These are phyloP conservation scores for Himantopus leucocephalus DNA, from an alignment of 2,113 vertebrate genomes.

Conservation along the genomic window DNA sequence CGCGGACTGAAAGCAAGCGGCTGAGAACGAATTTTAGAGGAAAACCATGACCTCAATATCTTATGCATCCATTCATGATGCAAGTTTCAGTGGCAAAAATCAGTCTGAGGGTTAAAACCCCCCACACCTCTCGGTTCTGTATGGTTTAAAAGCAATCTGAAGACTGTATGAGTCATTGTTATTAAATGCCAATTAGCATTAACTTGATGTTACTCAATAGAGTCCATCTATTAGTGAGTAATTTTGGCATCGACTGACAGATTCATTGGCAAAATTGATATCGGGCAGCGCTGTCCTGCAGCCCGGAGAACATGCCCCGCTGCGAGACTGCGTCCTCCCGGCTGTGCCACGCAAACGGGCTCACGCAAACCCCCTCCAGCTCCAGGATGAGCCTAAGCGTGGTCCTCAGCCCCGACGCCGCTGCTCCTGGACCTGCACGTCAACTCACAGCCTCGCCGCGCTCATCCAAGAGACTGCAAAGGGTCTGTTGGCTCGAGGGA, in stretches of 20 bases:
- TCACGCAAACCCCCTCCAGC: not conserved
- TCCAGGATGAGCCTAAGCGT: not conserved
- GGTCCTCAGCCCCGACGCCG: not conserved
- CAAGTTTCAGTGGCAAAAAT: conserved; percentile 13
- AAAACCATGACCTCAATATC: not conserved
- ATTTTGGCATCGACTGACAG: not conserved
- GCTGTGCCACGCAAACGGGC: rapidly evolving
- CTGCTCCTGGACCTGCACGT: not conserved
- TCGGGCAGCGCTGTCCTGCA: not conserved
- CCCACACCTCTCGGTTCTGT: not conserved
- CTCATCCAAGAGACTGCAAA: not conserved
- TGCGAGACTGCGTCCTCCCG: not conserved
- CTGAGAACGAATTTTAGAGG: not conserved
- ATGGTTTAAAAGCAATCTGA: not conserved
- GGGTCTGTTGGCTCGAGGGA: not conserved
- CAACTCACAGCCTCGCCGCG: rapidly evolving
- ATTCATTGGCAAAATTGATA: not conserved
- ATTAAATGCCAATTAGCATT: not conserved
- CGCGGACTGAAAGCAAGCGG: not conserved
- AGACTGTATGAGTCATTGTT: not conserved
- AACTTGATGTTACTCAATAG: not conserved
- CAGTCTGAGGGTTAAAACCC: not conserved
- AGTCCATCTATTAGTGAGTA: not conserved
- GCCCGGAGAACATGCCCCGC: not conserved
- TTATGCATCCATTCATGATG: not conserved